phyloP scores from a whole-genome alignment of 1,140 invertebrate species.

The Pararge aegeria region DNA sequence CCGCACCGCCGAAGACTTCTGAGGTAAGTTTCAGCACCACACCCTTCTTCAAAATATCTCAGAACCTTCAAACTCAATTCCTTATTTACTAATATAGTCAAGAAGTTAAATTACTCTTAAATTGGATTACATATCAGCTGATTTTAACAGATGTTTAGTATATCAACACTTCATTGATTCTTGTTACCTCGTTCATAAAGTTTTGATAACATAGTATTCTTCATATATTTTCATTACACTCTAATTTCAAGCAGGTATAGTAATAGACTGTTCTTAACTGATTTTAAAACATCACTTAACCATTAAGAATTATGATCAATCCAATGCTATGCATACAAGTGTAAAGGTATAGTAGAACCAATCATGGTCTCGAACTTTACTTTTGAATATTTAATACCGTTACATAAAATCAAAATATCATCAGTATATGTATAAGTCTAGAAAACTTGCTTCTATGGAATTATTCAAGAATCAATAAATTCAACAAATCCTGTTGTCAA shows the following conservation, averaged over 20 bases:
- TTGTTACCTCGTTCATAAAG: background rate
- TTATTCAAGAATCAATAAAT: too few relatives aligned
- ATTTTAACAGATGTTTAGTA: background rate
- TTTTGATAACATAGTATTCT: background rate
- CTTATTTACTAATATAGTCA: too few relatives aligned
- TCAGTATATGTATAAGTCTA: too few relatives aligned
- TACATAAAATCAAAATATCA: too few relatives aligned
- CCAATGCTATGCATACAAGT: too few relatives aligned
- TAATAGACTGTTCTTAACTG: too few relatives aligned
- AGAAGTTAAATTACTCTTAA: too few relatives aligned
- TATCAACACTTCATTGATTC: background rate
- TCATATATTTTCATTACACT: background rate
- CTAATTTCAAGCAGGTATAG: too few relatives aligned
- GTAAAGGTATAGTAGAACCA: background rate
- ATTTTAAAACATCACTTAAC: background rate
- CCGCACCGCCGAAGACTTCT: conserved; percentile 76
- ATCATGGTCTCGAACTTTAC: background rate
- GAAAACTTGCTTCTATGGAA: too few relatives aligned
- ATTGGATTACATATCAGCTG: background rate
- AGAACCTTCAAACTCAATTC: background rate
- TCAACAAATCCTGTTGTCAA: too few relatives aligned
- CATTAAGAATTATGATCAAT: too few relatives aligned
- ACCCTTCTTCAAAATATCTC: background rate
- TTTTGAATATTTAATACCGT: too few relatives aligned
- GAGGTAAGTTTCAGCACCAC: conserved; percentile 56